A percentile compares a stretch with the other conserved stretches of the same genome.
Evolutionary conservation across 1,140 invertebrate genomes (phyloP).

Genomic region (Drosophila gunungcola): DNA sequence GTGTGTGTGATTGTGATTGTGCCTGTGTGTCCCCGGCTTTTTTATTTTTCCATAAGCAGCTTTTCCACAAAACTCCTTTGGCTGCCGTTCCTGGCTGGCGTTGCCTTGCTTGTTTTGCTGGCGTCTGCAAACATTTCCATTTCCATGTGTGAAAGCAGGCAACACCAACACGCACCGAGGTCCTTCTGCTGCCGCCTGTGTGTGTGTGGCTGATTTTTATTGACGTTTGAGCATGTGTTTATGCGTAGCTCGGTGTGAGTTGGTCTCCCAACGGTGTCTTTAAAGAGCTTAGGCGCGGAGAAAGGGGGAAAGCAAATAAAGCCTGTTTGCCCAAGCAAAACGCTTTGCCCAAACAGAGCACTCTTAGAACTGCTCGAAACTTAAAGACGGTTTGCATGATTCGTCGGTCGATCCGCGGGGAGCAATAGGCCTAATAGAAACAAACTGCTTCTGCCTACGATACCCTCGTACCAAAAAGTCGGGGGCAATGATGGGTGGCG

Average conservation of each 20-base stretch:
- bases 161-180: conserved; percentile 38
- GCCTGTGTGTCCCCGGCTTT: conserved; percentile 62
- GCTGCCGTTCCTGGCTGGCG: conserved; percentile 29
- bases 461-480: neutral
- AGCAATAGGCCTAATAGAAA: conserved; percentile 70
- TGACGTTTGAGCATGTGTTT: conserved; percentile 81
- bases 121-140: conserved; percentile 80
- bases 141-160: conserved; percentile 74
- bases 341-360: conserved; percentile 24
- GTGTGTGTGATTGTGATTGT: conserved; percentile 15
- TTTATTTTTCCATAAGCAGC: conserved; percentile 77
- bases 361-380: conserved; percentile 63
- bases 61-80: conserved; percentile 63
- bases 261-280: conserved; percentile 68
- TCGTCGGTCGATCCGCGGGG: conserved; percentile 41
- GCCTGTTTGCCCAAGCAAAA: conserved; percentile 45
- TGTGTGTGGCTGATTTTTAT: conserved; percentile 73
- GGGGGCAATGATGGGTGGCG: no score
- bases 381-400: conserved; percentile 77
- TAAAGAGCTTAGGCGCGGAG: conserved; percentile 72
- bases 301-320: conserved; percentile 35
- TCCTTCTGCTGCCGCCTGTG: conserved; percentile 8
- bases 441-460: conserved; percentile 33
- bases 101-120: conserved; percentile 70
- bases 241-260: conserved; percentile 43